phyloP scores from a whole-genome alignment of 2,113 vertebrate genomes.

The Cinclus cinclus region DNA sequence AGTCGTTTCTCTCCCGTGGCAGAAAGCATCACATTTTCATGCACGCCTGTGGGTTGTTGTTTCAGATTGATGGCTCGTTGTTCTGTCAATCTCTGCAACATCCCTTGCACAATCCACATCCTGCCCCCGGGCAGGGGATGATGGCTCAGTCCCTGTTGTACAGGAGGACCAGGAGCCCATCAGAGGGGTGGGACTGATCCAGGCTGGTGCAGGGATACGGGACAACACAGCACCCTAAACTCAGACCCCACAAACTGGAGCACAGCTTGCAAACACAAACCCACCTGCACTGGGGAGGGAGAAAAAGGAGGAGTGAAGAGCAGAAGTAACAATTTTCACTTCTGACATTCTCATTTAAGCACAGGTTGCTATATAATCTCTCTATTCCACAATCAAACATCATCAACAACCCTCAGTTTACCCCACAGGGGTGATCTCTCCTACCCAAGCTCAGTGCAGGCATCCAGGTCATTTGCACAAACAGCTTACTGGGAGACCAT shows the following conservation, averaged over 20 bases:
- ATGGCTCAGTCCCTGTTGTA: rapidly evolving
- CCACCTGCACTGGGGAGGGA: background rate
- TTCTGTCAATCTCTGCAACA: rapidly evolving
- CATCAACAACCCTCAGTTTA: background rate
- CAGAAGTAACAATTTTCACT: background rate
- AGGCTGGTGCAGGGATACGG: rapidly evolving
- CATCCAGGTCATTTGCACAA: background rate
- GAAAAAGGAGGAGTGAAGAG: background rate
- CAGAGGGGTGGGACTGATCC: too few species aligned
- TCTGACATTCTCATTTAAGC: background rate
- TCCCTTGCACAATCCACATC: background rate
- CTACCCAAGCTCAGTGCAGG: background rate
- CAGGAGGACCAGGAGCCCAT: background rate
- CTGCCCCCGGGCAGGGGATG: rapidly evolving
- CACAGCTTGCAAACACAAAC: background rate
- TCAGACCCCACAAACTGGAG: rapidly evolving
- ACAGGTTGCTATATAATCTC: background rate
- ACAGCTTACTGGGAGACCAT: background rate
- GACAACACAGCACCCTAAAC: background rate
- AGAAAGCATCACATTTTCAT: background rate
- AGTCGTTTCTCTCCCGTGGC: background rate
- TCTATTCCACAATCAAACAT: background rate
- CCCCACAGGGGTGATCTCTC: background rate
- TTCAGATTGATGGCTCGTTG: background rate
- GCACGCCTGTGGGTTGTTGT: background rate